Base-by-base conservation (phyloP, 2,113 vertebrate genomes). In the Channa argus region DNA sequence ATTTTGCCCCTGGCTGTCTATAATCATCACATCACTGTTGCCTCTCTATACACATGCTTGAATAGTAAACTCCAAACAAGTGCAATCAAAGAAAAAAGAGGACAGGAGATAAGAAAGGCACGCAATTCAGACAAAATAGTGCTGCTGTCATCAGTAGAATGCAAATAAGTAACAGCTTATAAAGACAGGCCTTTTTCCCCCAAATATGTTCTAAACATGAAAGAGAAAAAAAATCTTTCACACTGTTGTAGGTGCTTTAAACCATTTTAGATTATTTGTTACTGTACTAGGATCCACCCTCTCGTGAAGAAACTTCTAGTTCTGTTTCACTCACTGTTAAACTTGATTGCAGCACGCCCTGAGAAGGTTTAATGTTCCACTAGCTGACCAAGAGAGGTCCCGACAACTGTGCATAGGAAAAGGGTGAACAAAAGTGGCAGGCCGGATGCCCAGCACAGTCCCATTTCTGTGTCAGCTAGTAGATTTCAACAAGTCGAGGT, bases 321-420 rank as follows among this genome's bases (percentile, higher is more conserved):
- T 38, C 47, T n/a, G 39, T 74, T 80, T 74, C 49, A 65, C 69
- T 78, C 58, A 37, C 64, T 55, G 60, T 68, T 82, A 84, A 79
- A 88, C 77, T 14, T 41, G 76, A 91, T 73, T 56, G 69, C 60
- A 63, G 63, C 15, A 36, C 15, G 52, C 67, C 34, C 54, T 62
- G 65, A 84, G 74, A 81, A 87, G 77, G 73, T 71, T 51, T 13
- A 60, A 82, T 53, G 78, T 80, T 67, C 74, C 54, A 52, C 5
- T 52, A 83, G 70, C 56, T 49, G 45, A 39, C 47, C 3, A 8
- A 61, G 65, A 15, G 44, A 67, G 51, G 61, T 82, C 72, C 24
- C 24, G 24, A 61, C 43, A 13, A 15, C 51, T 38, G 56, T 38
- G 41, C 47, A 12, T 2, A 46, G 58, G 51, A 15, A 73, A 66